These are phyloP conservation scores for Tympanuchus pallidicinctus DNA, from an alignment of 2,113 vertebrate species.

Conservation along the genomic window DNA sequence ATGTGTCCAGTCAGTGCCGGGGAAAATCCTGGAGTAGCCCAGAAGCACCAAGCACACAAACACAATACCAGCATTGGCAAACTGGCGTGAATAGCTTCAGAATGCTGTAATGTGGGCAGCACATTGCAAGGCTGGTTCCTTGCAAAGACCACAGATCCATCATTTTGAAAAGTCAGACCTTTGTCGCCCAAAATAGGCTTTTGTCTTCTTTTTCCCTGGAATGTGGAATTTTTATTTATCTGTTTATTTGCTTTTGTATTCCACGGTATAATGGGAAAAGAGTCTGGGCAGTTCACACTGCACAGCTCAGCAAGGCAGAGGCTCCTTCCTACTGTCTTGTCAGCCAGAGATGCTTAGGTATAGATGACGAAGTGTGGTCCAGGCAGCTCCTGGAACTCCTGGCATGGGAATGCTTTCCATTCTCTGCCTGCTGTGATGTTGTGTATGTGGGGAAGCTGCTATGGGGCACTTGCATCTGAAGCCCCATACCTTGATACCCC, in stretches of 20 bases:
- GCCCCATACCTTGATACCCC: not conserved
- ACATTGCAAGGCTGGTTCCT: slow-evolving; percentile 35
- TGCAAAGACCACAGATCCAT: slow-evolving; percentile 46
- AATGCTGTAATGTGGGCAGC: slow-evolving; percentile 39
- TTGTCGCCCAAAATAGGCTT: slow-evolving; percentile 49
- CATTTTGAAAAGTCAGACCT: slow-evolving; percentile 52
- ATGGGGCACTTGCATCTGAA: not conserved
- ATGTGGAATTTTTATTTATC: not conserved
- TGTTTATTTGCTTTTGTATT: not conserved
- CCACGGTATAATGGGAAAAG: not conserved
- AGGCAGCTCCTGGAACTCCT: not conserved
- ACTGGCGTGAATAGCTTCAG: not conserved
- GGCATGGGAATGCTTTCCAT: not conserved
- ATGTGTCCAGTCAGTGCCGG: slow-evolving; percentile 20
- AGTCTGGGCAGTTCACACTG: not conserved
- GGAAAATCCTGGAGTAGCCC: slow-evolving; percentile 49
- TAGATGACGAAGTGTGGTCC: not conserved
- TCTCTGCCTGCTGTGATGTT: not conserved
- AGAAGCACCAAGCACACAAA: slow-evolving; percentile 13
- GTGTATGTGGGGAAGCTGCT: not conserved
- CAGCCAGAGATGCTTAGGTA: not conserved
- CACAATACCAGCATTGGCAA: slow-evolving; percentile 17
- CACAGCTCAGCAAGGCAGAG: not conserved
- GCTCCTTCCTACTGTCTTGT: not conserved
- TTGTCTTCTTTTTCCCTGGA: slow-evolving; percentile 25